Evolutionary conservation across 2,888 invertebrate genomes (phyloP).

Genomic region (Hemicrepidius hirtus): DNA sequence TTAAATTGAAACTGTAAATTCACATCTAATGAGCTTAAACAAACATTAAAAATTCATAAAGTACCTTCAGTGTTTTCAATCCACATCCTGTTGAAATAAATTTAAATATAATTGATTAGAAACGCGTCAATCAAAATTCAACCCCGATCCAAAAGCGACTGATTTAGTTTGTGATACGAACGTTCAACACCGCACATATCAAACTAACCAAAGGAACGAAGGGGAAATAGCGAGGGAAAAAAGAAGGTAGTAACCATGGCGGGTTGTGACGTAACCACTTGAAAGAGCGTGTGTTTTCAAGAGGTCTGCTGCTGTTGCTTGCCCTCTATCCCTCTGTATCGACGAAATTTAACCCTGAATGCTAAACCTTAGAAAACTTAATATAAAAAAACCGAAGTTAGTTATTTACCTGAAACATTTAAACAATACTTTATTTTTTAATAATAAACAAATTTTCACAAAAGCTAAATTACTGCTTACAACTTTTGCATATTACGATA

Average conservation of each 20-base stretch:
- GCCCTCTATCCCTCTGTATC: constrained; percentile 49
- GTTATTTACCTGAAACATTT: no score
- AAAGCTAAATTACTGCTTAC: no score
- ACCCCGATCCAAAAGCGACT: no score
- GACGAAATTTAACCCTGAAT: constrained; percentile 20
- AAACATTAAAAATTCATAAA: neutral
- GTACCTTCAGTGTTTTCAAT: neutral
- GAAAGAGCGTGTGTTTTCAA: constrained; percentile 67
- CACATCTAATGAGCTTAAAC: neutral
- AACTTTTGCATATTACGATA: no score
- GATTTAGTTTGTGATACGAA: constrained; percentile 2
- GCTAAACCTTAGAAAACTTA: neutral
- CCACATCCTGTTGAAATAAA: neutral
- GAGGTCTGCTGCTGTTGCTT: constrained; percentile 58
- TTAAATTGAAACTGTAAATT: neutral
- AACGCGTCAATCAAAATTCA: no score
- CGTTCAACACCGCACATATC: constrained; percentile 13
- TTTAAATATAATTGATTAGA: no score
- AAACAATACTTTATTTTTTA: no score
- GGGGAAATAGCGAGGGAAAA: constrained; percentile 43
- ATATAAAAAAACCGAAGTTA: no score
- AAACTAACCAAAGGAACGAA: constrained; percentile 38
- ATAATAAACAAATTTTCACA: no score
- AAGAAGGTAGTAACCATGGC: constrained; percentile 59
- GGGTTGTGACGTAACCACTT: constrained; percentile 65